Evolutionary conservation across 2,797 vertebrate species (phyloP), one percentile per base, ranked within the genome.

Genomic region (Hoplostethus atlanticus): DNA sequence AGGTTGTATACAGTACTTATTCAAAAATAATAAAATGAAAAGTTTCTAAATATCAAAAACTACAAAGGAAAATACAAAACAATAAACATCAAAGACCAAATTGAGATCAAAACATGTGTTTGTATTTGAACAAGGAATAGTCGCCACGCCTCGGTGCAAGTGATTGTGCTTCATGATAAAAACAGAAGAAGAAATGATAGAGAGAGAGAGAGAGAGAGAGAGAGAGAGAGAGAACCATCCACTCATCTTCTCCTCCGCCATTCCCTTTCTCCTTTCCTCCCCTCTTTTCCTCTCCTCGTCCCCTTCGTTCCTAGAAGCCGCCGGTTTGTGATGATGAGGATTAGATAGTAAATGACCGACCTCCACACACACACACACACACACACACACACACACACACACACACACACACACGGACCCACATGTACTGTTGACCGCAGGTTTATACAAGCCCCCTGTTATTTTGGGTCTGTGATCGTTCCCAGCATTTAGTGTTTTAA

Each of bases 391-490:
- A 25, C 51, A 53, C 51, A 53, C 51, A 53, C 51, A 53, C 51
- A 53, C 52, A 54, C 52, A 31, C 52, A 54, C 52, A 54, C 52
- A 54, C 52, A 50, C 64, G 38, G 28, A 63, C 63, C 60, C 30
- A 53, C 21, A 9, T 42, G 15, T 11, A 2, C 47, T 53, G 56
- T 63, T 57, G 17, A 56, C 57, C 38, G 6, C 84, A 80, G 64
- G 87, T 84, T 87, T 65, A 72, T 63, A 86, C 88, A 90, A 69
- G 85, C 73, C 73, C 30, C 25, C 6, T 16, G 4, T 36, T 52
- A 61, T 30, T 13, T 30, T n/a, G 21, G 21, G 21, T 21, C 21
- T 21, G 21, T 21, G 21, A 21, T 21, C 21, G 21, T 21, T 21
- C 21, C 21, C 1, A 21, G 21, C 21, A 21, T 21, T 21, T 21